These are phyloP conservation scores for Pagetopsis macropterus DNA, from an alignment of 2,797 vertebrate species.

Conservation along the genomic window DNA sequence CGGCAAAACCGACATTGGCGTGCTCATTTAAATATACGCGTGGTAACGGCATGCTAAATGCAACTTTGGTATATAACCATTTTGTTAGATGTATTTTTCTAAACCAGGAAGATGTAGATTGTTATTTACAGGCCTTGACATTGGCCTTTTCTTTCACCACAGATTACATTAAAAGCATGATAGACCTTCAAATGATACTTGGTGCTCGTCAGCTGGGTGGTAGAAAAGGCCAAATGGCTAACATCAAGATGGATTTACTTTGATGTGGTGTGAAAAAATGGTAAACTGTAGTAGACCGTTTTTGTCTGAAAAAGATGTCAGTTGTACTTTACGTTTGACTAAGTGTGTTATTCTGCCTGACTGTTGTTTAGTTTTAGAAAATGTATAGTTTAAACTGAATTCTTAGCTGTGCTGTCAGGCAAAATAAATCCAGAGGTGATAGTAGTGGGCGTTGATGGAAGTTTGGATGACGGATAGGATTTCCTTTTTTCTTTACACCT, in stretches of 20 bases:
- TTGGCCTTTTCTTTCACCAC: conserved; percentile 12
- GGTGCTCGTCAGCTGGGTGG: conserved; percentile 16
- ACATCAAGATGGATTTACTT: conserved; percentile 34
- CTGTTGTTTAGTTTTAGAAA: conserved; percentile 16
- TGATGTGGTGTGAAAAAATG: conserved; percentile 24
- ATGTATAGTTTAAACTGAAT: neutral
- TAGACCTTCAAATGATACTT: conserved; percentile 28
- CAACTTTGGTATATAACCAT: neutral
- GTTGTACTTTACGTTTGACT: conserved; percentile 9
- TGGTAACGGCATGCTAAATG: conserved; percentile 8
- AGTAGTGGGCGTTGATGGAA: conserved; percentile 1
- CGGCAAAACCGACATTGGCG: conserved; percentile 21
- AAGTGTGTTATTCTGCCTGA: conserved; percentile 7
- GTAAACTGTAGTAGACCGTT: neutral
- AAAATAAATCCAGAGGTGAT: conserved; percentile 3
- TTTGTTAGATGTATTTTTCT: conserved; percentile 16
- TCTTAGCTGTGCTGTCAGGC: conserved; percentile 14
- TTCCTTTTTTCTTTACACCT: conserved; percentile 16
- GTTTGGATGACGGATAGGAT: conserved; percentile 23
- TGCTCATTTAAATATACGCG: conserved; percentile 34
- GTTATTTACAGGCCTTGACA: neutral
- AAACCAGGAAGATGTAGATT: neutral
- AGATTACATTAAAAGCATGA: conserved; percentile 38
- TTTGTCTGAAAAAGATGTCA: conserved; percentile 12
- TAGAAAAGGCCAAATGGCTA: conserved; percentile 29